Conservation (phyloP, 2,797 vertebrate genomes). For the Rhincodon typus region DNA sequence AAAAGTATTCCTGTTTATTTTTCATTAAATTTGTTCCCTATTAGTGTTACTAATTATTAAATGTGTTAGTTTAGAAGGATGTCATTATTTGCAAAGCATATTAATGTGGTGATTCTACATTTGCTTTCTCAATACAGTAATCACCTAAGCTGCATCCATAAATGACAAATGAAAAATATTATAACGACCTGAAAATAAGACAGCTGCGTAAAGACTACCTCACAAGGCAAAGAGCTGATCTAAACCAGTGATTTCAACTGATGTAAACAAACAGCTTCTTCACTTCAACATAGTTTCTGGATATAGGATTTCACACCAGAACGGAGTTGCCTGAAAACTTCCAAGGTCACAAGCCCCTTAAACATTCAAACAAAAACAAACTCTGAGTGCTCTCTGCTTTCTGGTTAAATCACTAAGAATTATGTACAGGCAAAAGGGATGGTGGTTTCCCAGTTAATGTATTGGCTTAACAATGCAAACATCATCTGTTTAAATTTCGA, state of each 20-base stretch:
- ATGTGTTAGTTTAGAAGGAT: not conserved
- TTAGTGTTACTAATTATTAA: not conserved
- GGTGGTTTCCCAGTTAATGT: not conserved
- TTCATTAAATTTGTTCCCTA: not conserved
- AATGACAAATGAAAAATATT: not conserved
- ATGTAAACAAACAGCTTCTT: not conserved
- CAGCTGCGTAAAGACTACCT: not conserved
- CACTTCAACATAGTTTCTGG: not conserved
- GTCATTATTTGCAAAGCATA: not conserved
- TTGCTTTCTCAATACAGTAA: not conserved
- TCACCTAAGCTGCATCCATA: not conserved
- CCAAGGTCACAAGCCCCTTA: not conserved
- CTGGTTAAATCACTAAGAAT: not conserved
- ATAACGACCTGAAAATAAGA: not conserved
- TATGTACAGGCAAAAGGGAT: not conserved
- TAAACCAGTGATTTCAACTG: not conserved
- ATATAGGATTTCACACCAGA: not conserved
- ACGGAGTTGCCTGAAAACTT: not conserved
- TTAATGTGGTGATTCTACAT: not conserved
- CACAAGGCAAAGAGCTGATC: not conserved
- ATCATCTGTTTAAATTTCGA: not conserved
- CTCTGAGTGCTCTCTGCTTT: not conserved
- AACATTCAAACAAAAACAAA: not conserved
- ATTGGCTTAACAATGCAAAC: not conserved
- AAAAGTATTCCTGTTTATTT: not conserved